Evolutionary conservation across 1,140 invertebrate genomes (phyloP).

Genomic region (Babylonia areolata): DNA sequence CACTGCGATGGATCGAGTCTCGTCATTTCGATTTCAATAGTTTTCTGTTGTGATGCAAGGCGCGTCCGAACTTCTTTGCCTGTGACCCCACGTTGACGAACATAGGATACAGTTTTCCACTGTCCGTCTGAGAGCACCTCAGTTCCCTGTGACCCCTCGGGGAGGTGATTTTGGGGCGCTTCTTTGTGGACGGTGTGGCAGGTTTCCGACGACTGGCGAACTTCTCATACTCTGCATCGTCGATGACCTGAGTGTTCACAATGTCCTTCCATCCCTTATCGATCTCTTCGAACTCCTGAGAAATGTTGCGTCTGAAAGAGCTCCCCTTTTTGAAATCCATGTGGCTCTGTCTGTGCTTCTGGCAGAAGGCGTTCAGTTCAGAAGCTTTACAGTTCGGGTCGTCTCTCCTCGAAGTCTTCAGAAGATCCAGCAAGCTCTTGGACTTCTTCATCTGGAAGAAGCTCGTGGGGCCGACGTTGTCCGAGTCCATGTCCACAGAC

Average conservation of each 20-base stretch:
- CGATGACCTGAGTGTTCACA: slow-evolving; percentile 8
- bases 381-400: background rate
- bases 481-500: slow-evolving; percentile 6
- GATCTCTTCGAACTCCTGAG: background rate
- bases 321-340: background rate
- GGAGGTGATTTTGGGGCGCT: background rate
- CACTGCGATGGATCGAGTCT: too few relatives aligned
- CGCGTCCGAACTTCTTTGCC: slow-evolving; percentile 8
- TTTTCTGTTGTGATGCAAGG: background rate
- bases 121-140: background rate
- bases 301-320: background rate
- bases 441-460: slow-evolving; percentile 19
- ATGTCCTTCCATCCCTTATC: slow-evolving; percentile 21
- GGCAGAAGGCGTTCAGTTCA: background rate
- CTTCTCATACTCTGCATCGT: slow-evolving; percentile 8
- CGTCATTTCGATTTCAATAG: slow-evolving; percentile 8
- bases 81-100: background rate
- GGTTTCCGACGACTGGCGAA: slow-evolving; percentile 23
- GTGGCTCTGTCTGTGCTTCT: background rate
- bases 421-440: slow-evolving; percentile 12
- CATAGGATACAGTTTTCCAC: slow-evolving; percentile 16
- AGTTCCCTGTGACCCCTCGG: background rate
- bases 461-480: slow-evolving; percentile 16
- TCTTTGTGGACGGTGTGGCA: background rate
- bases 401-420: background rate